Percentiles rank a stretch among this genome's conserved stretches.
Conservation (phyloP, 2,113 vertebrate species). For the Eidolon helvum region DNA sequence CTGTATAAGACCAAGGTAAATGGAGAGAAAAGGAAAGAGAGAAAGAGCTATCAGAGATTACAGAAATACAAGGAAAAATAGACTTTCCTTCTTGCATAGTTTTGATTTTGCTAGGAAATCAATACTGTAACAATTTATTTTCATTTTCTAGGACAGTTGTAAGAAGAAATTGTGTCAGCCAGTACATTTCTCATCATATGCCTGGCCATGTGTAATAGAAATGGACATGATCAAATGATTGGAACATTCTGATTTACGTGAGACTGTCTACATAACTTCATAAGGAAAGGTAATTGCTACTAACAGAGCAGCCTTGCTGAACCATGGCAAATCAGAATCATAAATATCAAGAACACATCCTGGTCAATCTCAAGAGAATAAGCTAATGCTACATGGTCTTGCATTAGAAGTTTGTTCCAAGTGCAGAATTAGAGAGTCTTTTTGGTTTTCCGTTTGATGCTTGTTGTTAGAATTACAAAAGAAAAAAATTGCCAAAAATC, state of each 20-base stretch:
- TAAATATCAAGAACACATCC: not conserved
- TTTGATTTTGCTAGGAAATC: slow-evolving; percentile 17
- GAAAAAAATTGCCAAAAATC: not conserved
- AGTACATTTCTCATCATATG: not conserved
- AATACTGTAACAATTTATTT: slow-evolving; percentile 7
- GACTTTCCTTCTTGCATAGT: not conserved
- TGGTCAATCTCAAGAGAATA: not conserved
- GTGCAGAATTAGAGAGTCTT: not conserved
- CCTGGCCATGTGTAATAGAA: not conserved
- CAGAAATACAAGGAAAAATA: not conserved
- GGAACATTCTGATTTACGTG: not conserved
- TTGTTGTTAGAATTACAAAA: not conserved
- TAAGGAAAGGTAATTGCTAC: not conserved
- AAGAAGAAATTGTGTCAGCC: not conserved
- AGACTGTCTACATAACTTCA: not conserved
- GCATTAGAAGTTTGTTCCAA: not conserved
- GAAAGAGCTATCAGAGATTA: not conserved
- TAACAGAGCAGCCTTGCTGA: not conserved
- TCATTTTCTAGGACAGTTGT: slow-evolving; percentile 27
- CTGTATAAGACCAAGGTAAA: not conserved
- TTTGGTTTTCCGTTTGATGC: not conserved
- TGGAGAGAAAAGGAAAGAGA: not conserved
- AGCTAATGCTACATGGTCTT: not conserved
- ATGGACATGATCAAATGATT: not conserved
- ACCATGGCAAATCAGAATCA: not conserved